Base-by-base conservation (phyloP, 2,888 invertebrate species). In the Sthenelais limicola region DNA sequence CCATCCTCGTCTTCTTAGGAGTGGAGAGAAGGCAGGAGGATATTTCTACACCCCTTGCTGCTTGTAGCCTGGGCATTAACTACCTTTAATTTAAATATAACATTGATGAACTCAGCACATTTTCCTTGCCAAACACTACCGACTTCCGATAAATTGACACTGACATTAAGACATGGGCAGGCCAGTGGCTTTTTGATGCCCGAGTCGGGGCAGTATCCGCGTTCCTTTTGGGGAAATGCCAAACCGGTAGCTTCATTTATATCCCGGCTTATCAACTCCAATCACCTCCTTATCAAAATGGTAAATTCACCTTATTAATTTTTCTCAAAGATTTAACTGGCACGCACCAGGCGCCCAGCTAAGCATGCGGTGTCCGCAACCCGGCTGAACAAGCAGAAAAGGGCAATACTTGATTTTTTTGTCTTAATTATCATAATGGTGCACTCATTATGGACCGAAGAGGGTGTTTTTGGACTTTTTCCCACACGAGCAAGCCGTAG, bases 271-370 rank as follows among this genome's bases (percentile, higher is more conserved):
- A 56, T 56, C 56, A 24, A 33, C 56, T 33, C 56, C 56, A 56
- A 33, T 33, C 56, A 32, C 28, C 56, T 56, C 56, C n/a, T 56
- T 56, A 56, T 56, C 32, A 56, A 56, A 56, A 56, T 56, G 56
- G 56, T 56, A 56, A 56, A 56, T 56, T 56, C 56, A 56, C 56
- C 56, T 56, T 56, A 56, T 56, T 56, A 56, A 56, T 56, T 56
- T 56, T 56, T 56, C 56, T 56, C 30, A 5, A 30, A 33, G 56
- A 56, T 56, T 56, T 56, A 56, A 56, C 32, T 56, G 56, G 56
- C 56, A 56, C 56, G 56, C 56, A 33, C 30, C 56, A n/a, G 56
- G 30, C 30, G 32, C 32, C 56, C 32, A 33, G 30, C 56, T 18
- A 18, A 30, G 18, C 56, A 33, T 33, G 32, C 21, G 56, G 56